Conservation (phyloP, 2,113 vertebrate genomes). For the Xiphorhynchus elegans region DNA sequence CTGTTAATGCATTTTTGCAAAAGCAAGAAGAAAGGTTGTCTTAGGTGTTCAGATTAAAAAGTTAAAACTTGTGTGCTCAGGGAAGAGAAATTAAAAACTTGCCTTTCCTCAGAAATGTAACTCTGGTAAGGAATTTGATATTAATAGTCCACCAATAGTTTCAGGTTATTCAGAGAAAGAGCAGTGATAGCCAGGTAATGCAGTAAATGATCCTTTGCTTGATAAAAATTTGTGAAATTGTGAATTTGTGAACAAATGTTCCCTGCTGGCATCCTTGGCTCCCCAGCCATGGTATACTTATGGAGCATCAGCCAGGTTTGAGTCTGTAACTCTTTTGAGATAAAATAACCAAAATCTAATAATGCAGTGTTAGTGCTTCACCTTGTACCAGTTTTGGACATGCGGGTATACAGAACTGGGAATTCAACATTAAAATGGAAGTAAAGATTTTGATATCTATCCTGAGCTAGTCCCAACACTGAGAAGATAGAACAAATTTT, state of each 20-base stretch:
- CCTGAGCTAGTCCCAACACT: background rate
- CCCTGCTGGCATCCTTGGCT: background rate
- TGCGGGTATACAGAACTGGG: background rate
- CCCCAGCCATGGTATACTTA: rapidly evolving
- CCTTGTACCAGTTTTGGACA: background rate
- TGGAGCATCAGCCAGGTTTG: background rate
- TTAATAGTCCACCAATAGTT: background rate
- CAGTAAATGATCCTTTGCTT: background rate
- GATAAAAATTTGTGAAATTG: background rate
- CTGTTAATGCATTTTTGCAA: background rate
- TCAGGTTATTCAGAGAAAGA: background rate
- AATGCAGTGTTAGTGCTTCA: background rate
- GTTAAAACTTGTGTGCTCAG: background rate
- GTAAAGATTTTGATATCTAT: background rate
- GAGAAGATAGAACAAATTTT: background rate
- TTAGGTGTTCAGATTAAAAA: background rate
- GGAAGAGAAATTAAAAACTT: background rate
- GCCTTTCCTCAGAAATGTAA: background rate
- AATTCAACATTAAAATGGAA: background rate
- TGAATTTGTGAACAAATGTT: background rate
- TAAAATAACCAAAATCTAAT: background rate
- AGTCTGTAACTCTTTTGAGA: background rate
- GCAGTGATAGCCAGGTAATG: background rate
- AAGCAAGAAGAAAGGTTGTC: background rate
- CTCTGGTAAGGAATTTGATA: background rate